Evolutionary conservation across 2,797 vertebrate species (phyloP).

Genomic region (Urosaurus nigricauda): DNA sequence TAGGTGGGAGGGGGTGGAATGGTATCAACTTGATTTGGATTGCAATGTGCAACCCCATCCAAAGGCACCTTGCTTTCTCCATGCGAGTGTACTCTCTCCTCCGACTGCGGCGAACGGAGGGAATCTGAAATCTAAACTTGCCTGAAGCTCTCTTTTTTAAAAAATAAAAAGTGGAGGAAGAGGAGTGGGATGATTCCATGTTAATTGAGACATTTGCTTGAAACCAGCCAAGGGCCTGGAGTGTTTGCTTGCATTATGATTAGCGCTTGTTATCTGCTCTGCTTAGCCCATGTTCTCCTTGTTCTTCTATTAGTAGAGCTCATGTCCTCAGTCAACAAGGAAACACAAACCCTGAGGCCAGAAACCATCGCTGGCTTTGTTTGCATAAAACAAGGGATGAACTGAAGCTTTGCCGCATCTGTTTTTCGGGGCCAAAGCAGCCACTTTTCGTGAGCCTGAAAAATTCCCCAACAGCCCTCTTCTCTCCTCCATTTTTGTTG

Average conservation of each 20-base stretch:
- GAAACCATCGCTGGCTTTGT: neutral
- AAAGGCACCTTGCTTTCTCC: constrained; percentile 50
- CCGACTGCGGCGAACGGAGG: constrained; percentile 41
- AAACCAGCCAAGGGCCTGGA: constrained; percentile 26
- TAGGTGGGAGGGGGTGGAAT: no score
- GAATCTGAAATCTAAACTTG: constrained; percentile 51
- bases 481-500: neutral
- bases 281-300: neutral
- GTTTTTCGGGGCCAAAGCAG: neutral
- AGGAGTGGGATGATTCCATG: constrained; percentile 7
- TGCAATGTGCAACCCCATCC: neutral
- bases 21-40: neutral
- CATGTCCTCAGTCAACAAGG: neutral
- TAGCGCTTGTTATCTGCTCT: constrained; percentile 26
- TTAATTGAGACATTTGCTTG: constrained; percentile 64
- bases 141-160: constrained; percentile 37
- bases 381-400: neutral
- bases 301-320: neutral
- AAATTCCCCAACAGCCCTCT: neutral
- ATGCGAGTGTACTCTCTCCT: constrained; percentile 19
- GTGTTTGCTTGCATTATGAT: constrained; percentile 34
- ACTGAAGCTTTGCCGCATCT: neutral
- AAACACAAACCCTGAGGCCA: neutral
- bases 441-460: no score
- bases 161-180: neutral